Evolutionary conservation across 2,113 vertebrate species (phyloP), one percentile per base, ranked within the genome.

Genomic region (Cochlearius cochlearius): DNA sequence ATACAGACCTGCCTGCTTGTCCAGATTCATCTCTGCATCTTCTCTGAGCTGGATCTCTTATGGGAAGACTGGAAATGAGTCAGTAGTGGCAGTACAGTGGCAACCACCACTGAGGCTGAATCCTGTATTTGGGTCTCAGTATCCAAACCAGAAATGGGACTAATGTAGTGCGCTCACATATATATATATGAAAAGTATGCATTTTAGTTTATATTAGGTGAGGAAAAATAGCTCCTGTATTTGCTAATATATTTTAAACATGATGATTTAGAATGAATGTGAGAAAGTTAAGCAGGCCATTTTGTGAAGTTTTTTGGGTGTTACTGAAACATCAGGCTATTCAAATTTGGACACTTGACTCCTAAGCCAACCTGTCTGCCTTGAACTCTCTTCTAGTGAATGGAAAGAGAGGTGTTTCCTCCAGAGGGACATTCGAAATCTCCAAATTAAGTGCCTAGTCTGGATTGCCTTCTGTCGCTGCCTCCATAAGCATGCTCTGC

Each of bases 401-500:
- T 5, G 15, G 30, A 43, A 73, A 56, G 39, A 76, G 49, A 36
- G 5, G 3, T 36, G 14, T 69, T 67, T 87, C 15, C 32, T 75
- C 32, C 32, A 32, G 64, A 84, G n/a, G 20, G 19, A 39, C 5
- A 2, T 67, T 78, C 10, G 41, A 1, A 86, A 68, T 79, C 21
- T 72, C 43, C 16, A 27, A 2, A 82, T 53, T 4, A 52, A 60
- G 6, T 66, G 25, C 20, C n/a, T 71, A 30, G 18, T 47, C 60
- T 53, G 45, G 26, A 16, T 32, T 43, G n/a, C 23, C 36, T 90
- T 59, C 52, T 82, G 7, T 38, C 39, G 85, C 34, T 66, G 21
- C 50, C 55, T 85, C 36, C 2, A 0, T 59, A 82, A 67, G 26
- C 0, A 0, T 50, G 32, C 29, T 88, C 8, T 60, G 15, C 21